Evolutionary conservation across 53 echinoderm and acorn worm genomes (phyloP).

Genomic region (Luidia sarsii): DNA sequence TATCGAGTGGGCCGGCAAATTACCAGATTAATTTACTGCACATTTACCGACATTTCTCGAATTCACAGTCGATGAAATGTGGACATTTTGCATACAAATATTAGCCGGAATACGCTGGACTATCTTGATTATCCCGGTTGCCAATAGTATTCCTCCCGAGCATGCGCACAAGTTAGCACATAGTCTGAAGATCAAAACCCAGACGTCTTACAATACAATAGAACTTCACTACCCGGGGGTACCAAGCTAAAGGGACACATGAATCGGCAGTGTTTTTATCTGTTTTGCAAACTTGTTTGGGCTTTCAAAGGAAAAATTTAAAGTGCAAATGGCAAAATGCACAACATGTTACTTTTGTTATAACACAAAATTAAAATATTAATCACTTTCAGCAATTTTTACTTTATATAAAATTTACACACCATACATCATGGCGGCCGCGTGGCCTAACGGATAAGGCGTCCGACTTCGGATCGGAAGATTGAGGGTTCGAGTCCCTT

Average conservation of each 20-base stretch:
- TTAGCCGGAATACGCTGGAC: background rate
- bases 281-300: too few species aligned
- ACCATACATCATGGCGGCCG: constrained; percentile 34
- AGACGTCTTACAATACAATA: background rate
- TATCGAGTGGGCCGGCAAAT: background rate
- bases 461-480: constrained; percentile 91
- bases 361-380: too few species aligned
- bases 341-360: too few species aligned
- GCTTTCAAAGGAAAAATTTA: too few species aligned
- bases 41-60: background rate
- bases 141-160: constrained; percentile 63
- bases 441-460: constrained; percentile 91
- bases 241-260: constrained; percentile 18
- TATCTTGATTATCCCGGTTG: constrained; percentile 42
- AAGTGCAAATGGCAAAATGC: too few species aligned
- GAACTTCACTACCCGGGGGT: background rate
- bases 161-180: constrained; percentile 48
- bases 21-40: background rate
- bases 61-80: background rate
- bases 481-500: constrained; percentile 88
- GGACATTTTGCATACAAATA: background rate
- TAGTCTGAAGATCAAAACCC: constrained; percentile 6
- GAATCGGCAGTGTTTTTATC: background rate
- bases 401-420: background rate
- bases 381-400: background rate